Evolutionary conservation across 2,113 vertebrate genomes (phyloP).

Genomic region (Strix uralensis): DNA sequence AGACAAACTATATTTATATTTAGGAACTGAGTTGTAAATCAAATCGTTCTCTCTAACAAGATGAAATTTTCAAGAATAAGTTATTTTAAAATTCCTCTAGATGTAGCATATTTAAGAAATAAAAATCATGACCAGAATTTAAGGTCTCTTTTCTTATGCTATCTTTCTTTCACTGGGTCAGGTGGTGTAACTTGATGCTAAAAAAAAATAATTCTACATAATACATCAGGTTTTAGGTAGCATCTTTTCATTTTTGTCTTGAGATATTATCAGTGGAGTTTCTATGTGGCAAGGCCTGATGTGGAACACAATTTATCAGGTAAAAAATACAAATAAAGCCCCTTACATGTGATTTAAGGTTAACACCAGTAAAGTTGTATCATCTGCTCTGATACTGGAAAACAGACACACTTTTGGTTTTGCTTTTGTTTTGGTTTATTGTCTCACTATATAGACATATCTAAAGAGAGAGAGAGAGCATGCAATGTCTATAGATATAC

Average conservation of each 20-base stretch:
- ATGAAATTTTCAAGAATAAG: neutral
- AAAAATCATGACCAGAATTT: neutral
- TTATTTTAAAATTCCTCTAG: neutral
- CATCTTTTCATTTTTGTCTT: neutral
- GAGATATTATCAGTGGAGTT: neutral
- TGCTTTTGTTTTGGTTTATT: neutral
- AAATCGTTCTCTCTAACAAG: neutral
- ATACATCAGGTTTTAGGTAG: neutral
- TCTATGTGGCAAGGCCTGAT: neutral
- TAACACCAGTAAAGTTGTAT: neutral
- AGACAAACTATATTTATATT: neutral
- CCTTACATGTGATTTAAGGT: neutral
- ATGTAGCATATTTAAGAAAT: neutral
- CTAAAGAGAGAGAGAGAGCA: neutral
- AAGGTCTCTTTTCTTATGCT: neutral
- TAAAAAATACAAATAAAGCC: neutral
- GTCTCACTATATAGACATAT: neutral
- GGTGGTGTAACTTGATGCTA: neutral
- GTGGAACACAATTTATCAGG: neutral
- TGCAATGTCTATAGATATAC: fast-evolving
- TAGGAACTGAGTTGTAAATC: neutral
- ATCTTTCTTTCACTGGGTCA: neutral
- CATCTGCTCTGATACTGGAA: neutral
- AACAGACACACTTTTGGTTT: neutral
- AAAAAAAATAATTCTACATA: neutral